Evolutionary conservation across 2,113 vertebrate species (phyloP).

Genomic region (Mystacornis crossleyi): DNA sequence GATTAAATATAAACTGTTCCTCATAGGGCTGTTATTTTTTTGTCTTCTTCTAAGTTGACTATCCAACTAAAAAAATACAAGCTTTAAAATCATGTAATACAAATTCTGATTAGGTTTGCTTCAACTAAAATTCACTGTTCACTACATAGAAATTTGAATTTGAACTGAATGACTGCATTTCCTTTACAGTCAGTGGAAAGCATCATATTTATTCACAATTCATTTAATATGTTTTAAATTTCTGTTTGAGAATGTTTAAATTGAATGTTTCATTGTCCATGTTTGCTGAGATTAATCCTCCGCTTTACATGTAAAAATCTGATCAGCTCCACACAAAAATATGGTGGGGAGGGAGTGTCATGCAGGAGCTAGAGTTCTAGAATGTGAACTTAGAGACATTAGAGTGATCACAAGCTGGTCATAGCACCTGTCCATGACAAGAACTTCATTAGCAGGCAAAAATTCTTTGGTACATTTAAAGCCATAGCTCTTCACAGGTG

Average conservation of each 20-base stretch:
- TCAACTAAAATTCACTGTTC: background rate
- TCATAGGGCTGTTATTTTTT: background rate
- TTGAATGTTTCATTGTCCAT: background rate
- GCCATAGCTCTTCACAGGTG: background rate
- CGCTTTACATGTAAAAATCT: background rate
- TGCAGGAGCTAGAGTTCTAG: background rate
- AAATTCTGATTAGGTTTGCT: background rate
- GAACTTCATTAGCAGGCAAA: background rate
- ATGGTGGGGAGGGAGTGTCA: fast-evolving
- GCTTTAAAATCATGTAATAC: background rate
- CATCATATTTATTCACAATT: background rate
- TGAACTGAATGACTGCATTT: background rate
- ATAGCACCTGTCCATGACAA: background rate
- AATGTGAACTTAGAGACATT: background rate
- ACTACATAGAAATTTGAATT: background rate
- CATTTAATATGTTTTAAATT: background rate
- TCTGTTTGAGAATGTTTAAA: background rate
- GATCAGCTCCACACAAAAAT: background rate
- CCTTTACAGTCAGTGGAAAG: background rate
- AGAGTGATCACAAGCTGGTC: background rate
- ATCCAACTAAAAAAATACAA: background rate
- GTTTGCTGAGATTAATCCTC: background rate
- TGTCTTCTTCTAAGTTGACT: background rate
- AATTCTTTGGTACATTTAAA: background rate
- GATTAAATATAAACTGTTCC: background rate